These are phyloP conservation scores for Acanthosepion pharaonis DNA, from an alignment of 2,888 invertebrate genomes.

Conservation along the genomic window DNA sequence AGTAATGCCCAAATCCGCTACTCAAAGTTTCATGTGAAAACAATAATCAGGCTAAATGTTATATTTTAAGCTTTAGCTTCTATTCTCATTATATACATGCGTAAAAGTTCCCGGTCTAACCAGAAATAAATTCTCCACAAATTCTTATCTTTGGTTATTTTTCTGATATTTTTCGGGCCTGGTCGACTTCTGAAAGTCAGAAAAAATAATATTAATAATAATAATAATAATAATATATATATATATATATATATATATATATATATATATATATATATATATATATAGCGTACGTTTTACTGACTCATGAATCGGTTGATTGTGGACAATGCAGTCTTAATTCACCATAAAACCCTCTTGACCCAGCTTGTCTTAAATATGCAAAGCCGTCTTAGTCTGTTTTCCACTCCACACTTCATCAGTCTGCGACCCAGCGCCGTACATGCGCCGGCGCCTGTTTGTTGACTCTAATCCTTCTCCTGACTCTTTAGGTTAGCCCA, in stretches of 20 bases:
- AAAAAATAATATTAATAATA: not conserved
- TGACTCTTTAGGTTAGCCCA: not conserved
- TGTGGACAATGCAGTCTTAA: not conserved
- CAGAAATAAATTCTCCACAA: no score
- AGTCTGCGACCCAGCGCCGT: not conserved
- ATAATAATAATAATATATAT: not conserved
- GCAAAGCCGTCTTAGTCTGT: not conserved
- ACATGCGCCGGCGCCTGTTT: not conserved
- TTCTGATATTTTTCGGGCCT: no score
- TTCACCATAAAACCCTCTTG: slow-evolving; percentile 12
- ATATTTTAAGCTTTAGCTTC: no score
- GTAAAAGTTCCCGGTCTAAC: no score
- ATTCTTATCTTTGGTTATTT: no score
- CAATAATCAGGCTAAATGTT: no score
- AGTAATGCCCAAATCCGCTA: no score
- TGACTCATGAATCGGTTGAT: not conserved
- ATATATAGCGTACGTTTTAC: not conserved
- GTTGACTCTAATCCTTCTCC: not conserved
- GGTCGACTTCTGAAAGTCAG: no score
- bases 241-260: not conserved
- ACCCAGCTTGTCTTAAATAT: not conserved
- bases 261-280: slow-evolving; percentile 33
- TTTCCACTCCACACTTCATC: not conserved
- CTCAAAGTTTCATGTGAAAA: no score
- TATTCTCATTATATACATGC: no score